Evolutionary conservation across 2,797 vertebrate species (phyloP).

Genomic region (Sternotherus odoratus): DNA sequence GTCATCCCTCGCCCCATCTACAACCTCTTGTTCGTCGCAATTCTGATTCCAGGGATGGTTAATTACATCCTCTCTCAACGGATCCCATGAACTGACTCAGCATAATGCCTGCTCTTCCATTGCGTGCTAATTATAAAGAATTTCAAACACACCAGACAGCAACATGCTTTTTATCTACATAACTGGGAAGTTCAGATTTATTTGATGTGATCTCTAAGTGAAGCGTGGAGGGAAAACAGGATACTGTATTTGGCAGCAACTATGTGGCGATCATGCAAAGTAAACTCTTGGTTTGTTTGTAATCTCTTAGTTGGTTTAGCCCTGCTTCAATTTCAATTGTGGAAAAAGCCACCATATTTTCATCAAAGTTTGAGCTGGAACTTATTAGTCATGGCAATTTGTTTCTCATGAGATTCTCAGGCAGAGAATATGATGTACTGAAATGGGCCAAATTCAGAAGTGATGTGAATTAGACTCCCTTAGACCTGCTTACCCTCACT

Average conservation of each 20-base stretch:
- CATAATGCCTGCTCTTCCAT: background rate
- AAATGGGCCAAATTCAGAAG: background rate
- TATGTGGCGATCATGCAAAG: slow-evolving; percentile 71
- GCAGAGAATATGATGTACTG: background rate
- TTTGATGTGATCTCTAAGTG: slow-evolving; percentile 74
- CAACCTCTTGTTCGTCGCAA: background rate
- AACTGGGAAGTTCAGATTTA: slow-evolving; percentile 71
- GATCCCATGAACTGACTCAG: background rate
- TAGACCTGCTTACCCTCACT: background rate
- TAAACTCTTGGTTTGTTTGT: slow-evolving; percentile 75
- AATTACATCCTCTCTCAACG: background rate
- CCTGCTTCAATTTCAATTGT: slow-evolving; percentile 64
- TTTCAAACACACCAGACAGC: slow-evolving; percentile 42
- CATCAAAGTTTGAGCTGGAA: slow-evolving; percentile 57
- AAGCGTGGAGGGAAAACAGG: slow-evolving; percentile 72
- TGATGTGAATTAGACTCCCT: background rate
- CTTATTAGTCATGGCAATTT: slow-evolving; percentile 62
- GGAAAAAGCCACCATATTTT: slow-evolving; percentile 75
- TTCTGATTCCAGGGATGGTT: background rate
- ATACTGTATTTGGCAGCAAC: slow-evolving; percentile 74
- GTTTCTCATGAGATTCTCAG: slow-evolving; percentile 4
- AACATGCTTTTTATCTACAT: slow-evolving; percentile 68
- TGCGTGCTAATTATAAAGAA: slow-evolving; percentile 44
- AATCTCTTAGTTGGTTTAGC: slow-evolving; percentile 74
- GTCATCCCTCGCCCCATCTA: background rate